phyloP scores from a whole-genome alignment of 2,113 vertebrate genomes.

The Phylloscopus trochilus region DNA sequence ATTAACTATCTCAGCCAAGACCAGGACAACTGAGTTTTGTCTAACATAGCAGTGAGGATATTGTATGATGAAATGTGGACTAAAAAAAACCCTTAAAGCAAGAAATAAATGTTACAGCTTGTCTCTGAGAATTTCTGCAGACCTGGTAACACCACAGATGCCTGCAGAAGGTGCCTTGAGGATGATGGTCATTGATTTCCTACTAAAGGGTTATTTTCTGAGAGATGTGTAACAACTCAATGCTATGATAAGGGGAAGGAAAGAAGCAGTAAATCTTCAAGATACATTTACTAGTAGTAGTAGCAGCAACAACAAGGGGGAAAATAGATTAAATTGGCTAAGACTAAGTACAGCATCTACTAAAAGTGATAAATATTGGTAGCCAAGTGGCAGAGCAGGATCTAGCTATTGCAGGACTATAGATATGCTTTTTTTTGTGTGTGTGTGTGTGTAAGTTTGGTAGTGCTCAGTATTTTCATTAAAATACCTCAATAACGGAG shows the following conservation, averaged over 20 bases:
- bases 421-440: no score
- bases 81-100: neutral
- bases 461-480: neutral
- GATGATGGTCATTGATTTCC: neutral
- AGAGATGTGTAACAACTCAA: neutral
- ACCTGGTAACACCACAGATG: neutral
- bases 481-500: neutral
- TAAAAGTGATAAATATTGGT: neutral
- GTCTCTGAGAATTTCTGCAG: neutral
- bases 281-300: neutral
- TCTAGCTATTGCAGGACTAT: neutral
- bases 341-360: neutral
- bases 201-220: neutral
- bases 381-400: neutral
- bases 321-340: neutral
- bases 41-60: neutral
- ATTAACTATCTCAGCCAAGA: neutral
- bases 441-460: no score
- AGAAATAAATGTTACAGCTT: neutral
- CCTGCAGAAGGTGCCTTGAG: neutral
- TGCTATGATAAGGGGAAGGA: neutral
- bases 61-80: neutral
- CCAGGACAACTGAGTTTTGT: neutral
- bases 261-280: neutral
- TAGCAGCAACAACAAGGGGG: neutral